These are phyloP conservation scores for Sorex maritimensis DNA, from an alignment of 2,797 vertebrate species.

Conservation along the genomic window DNA sequence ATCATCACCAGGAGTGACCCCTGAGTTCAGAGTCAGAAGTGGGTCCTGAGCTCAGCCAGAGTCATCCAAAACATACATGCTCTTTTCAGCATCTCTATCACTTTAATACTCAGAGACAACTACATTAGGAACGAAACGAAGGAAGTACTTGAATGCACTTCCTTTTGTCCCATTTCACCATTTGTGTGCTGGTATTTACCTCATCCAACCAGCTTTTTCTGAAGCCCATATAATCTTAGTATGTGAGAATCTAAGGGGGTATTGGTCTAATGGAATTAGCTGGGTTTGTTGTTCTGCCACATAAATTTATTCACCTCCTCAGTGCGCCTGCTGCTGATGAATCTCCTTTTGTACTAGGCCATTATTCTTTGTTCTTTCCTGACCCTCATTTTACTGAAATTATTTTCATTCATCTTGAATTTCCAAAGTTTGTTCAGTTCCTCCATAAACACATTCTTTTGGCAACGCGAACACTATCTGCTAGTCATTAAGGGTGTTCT, in stretches of 20 bases:
- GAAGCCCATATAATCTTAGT: neutral
- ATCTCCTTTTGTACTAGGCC: neutral
- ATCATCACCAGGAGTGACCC: too few species aligned
- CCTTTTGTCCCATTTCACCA: constrained; percentile 14
- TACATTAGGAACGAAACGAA: constrained; percentile 21
- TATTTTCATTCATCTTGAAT: constrained; percentile 52
- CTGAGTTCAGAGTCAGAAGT: too few species aligned
- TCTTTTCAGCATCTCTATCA: neutral
- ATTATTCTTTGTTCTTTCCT: constrained; percentile 55
- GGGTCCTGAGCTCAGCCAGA: too few species aligned
- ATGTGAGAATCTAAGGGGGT: neutral
- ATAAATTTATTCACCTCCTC: neutral
- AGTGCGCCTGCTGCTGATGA: neutral
- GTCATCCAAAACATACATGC: too few species aligned
- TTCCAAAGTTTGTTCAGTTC: constrained; percentile 48
- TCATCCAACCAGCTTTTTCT: neutral
- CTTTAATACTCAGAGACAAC: constrained; percentile 45
- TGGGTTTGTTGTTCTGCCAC: neutral
- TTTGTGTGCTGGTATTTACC: neutral
- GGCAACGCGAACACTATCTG: neutral
- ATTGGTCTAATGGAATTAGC: neutral
- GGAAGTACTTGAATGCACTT: constrained; percentile 4
- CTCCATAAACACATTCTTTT: constrained; percentile 1
- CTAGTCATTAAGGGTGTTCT: neutral
- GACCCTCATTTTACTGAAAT: constrained; percentile 15